Conservation (phyloP, 2,888 invertebrate species). For the Osmoderma eremita region DNA sequence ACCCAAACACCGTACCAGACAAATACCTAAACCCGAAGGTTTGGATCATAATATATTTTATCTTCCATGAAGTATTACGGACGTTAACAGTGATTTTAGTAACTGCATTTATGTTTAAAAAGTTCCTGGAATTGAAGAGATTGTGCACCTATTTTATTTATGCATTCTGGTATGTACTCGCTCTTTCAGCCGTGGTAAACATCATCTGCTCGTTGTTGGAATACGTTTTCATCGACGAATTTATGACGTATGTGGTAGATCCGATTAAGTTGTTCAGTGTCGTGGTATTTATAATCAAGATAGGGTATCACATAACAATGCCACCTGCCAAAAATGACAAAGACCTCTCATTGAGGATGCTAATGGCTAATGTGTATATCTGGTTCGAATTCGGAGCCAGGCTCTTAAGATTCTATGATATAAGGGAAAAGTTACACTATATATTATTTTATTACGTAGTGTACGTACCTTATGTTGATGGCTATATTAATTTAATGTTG, state of each 20-base stretch:
- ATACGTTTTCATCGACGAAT: background rate
- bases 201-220: background rate
- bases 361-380: constrained; percentile 15
- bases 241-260: background rate
- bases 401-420: background rate
- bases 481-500: constrained; percentile 8
- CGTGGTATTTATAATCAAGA: constrained; percentile 1
- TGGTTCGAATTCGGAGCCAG: background rate
- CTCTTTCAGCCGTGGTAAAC: background rate
- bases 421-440: background rate
- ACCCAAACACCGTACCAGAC: background rate
- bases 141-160: constrained; percentile 13
- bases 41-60: background rate
- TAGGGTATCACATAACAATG: background rate
- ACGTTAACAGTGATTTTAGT: background rate
- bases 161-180: background rate
- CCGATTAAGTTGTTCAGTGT: constrained; percentile 2
- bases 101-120: constrained; percentile 8
- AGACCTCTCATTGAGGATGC: constrained; percentile 4
- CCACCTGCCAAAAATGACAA: constrained; percentile 10
- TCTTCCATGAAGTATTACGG: background rate
- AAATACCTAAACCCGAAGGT: background rate
- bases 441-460: background rate
- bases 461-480: constrained; percentile 2
- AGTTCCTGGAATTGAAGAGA: constrained; percentile 7